Evolutionary conservation across 1,140 invertebrate species (phyloP).

Genomic region (Drosophila lacteicornis): DNA sequence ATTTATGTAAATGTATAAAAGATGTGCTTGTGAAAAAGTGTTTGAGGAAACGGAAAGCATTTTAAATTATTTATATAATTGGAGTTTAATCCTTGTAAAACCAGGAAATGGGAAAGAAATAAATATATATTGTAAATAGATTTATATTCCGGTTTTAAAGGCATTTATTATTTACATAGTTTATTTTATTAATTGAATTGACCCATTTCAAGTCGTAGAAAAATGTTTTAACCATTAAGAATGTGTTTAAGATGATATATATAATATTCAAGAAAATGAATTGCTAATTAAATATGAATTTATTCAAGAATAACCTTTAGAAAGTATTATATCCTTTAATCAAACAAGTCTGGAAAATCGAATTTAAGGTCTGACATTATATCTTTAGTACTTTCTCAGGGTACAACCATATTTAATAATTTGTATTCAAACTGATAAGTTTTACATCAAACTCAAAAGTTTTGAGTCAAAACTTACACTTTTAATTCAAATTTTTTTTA

Average conservation of each 20-base stretch:
- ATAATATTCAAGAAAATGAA: not conserved
- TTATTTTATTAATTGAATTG: not conserved
- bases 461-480: too few species aligned
- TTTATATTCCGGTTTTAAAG: too few species aligned
- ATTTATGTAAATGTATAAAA: conserved; percentile 8
- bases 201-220: not conserved
- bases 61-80: not conserved
- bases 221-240: not conserved
- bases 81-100: not conserved
- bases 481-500: not conserved
- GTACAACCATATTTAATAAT: too few species aligned
- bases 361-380: too few species aligned
- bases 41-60: not conserved
- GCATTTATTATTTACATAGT: too few species aligned
- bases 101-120: not conserved
- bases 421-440: too few species aligned
- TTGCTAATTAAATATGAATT: not conserved
- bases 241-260: not conserved
- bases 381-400: too few species aligned
- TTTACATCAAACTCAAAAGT: too few species aligned
- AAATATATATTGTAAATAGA: too few species aligned
- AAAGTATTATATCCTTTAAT: too few species aligned
- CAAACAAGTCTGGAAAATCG: too few species aligned
- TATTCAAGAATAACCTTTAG: not conserved
- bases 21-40: not conserved